phyloP scores from a whole-genome alignment of 2,888 invertebrate genomes.

The Heliconius aoede region DNA sequence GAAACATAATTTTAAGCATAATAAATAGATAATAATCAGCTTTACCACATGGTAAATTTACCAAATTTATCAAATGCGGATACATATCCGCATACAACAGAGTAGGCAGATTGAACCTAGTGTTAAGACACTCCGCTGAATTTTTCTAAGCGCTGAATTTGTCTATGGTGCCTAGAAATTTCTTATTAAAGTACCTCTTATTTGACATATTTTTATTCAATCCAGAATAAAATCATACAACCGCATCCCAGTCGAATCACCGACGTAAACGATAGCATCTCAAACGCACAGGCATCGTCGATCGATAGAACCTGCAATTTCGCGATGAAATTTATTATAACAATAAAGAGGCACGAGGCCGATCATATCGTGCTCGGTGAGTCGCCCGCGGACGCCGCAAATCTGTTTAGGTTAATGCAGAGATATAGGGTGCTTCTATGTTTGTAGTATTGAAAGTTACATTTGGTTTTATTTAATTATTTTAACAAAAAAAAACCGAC shows the following conservation, averaged over 20 bases:
- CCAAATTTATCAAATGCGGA: no score
- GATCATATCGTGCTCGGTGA: slow-evolving; percentile 27
- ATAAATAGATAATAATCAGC: no score
- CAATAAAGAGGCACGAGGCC: slow-evolving; percentile 30
- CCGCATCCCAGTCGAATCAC: not conserved
- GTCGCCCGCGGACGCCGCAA: slow-evolving; percentile 33
- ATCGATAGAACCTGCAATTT: slow-evolving; percentile 33
- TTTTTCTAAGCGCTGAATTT: no score
- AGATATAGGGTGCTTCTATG: not conserved
- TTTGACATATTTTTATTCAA: not conserved
- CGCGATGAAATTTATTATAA: slow-evolving; percentile 36
- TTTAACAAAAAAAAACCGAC: no score
- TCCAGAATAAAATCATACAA: not conserved
- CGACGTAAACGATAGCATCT: slow-evolving; percentile 27
- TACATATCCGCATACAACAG: no score
- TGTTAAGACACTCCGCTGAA: no score
- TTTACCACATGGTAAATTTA: no score
- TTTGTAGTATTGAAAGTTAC: not conserved
- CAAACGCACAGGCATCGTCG: slow-evolving; percentile 24
- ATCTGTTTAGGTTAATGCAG: not conserved
- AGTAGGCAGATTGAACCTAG: no score
- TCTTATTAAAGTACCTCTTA: no score
- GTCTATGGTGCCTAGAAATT: no score
- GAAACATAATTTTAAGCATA: no score
- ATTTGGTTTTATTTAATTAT: not conserved